Conservation (phyloP, 2,797 vertebrate genomes). For the Harpagifer antarcticus region DNA sequence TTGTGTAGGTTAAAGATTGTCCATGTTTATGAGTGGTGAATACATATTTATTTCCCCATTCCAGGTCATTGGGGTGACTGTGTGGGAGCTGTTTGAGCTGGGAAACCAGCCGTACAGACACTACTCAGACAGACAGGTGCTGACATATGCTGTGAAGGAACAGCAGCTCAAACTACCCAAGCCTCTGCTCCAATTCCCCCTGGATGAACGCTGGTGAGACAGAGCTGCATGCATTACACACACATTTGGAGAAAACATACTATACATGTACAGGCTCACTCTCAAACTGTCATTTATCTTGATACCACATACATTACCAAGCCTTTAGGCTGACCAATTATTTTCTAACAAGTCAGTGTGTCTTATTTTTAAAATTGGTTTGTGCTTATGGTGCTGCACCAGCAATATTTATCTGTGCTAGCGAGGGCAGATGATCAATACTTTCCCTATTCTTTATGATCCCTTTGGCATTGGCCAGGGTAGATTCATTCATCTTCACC, state of each 20-base stretch:
- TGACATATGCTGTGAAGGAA: conserved; percentile 95
- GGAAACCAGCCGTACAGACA: conserved; percentile 94
- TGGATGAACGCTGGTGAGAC: conserved; percentile 96
- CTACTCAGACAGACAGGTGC: conserved; percentile 95
- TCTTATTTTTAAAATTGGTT: conserved; percentile 39
- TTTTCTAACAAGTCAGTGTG: conserved; percentile 32
- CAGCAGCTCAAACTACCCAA: conserved; percentile 97
- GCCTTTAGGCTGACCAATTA: conserved; percentile 35
- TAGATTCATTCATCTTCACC: conserved; percentile 66
- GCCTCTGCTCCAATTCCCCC: conserved; percentile 90
- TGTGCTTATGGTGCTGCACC: conserved; percentile 27
- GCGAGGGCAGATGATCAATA: conserved; percentile 67
- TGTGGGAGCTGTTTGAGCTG: conserved; percentile 98
- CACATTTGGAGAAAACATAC: conserved; percentile 4
- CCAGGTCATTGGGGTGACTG: conserved; percentile 94
- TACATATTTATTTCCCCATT: conserved; percentile 29
- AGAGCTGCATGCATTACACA: conserved; percentile 12
- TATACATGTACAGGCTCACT: conserved; percentile 25
- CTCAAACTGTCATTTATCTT: conserved; percentile 13
- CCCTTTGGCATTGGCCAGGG: conserved; percentile 48
- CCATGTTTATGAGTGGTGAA: neutral
- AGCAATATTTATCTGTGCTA: conserved; percentile 55
- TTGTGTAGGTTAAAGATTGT: neutral
- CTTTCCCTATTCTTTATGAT: conserved; percentile 61
- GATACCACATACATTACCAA: conserved; percentile 11